Conservation (phyloP, 2,888 invertebrate species). For the Gastrophysa polygoni region DNA sequence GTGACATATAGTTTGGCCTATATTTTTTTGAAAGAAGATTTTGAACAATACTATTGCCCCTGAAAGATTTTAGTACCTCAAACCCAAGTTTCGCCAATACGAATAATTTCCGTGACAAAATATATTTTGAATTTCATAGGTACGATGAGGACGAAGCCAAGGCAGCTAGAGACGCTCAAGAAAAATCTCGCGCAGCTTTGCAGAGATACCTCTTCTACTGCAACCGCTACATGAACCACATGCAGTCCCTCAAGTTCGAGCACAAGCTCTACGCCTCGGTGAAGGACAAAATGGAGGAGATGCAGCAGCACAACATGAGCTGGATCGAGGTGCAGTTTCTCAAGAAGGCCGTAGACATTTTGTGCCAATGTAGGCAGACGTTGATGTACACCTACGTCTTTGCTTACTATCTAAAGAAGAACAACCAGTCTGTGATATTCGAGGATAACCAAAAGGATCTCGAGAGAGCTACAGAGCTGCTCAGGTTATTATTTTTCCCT, state of each 20-base stretch:
- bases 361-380: slow-evolving; percentile 96
- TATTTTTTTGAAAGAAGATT: too few relatives aligned
- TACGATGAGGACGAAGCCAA: slow-evolving; percentile 96
- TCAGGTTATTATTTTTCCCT: too few relatives aligned
- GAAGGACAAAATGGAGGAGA: slow-evolving; percentile 99
- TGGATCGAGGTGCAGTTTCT: slow-evolving; percentile 99
- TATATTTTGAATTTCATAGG: too few relatives aligned
- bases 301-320: slow-evolving; percentile 99
- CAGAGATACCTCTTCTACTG: slow-evolving; percentile 98
- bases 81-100: too few relatives aligned
- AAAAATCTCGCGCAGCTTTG: slow-evolving; percentile 91
- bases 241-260: slow-evolving; percentile 98
- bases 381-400: slow-evolving; percentile 99
- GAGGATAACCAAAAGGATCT: slow-evolving; percentile 99
- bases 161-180: slow-evolving; percentile 95
- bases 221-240: slow-evolving; percentile 96
- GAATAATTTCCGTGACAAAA: too few relatives aligned
- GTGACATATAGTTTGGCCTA: too few relatives aligned
- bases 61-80: too few relatives aligned
- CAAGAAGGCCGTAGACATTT: slow-evolving; percentile 95
- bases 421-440: slow-evolving; percentile 98
- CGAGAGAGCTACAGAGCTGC: slow-evolving; percentile 96
- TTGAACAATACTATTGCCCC: too few relatives aligned
- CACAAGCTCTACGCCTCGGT: slow-evolving; percentile 95
- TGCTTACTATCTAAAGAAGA: slow-evolving; percentile 97